Base-by-base conservation (phyloP, 2,113 vertebrate species). In the Bambusicola thoracicus region DNA sequence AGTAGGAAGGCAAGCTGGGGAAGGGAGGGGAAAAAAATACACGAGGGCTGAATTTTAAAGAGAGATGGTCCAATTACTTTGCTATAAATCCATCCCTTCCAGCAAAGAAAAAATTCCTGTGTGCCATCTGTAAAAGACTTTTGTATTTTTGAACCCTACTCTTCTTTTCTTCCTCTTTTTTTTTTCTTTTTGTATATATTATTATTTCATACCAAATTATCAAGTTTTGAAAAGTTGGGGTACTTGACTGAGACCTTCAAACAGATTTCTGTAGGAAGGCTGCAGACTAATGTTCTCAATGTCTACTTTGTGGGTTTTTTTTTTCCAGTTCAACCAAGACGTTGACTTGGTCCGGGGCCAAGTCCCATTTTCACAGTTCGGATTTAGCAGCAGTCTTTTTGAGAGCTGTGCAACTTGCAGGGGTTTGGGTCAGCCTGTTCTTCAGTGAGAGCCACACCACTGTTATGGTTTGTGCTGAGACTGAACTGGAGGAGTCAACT, bases 301-400 rank as follows among this genome's bases (percentile, higher is more conserved):
- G 79, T 83, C 79, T 93, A 11, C 41, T 86, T 49, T 46, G 75
- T 92, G 85, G 59, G 74, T 75, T 92, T 85, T 61, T n/a, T 55
- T 43, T 75, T 25, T 25, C 53, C 82, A 65, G 73, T 22, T 40
- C 53, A 81, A 63, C 40, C 92, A 94, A 95, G 87, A 91, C 74
- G 61, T 41, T 92, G 79, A 11, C 51, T 94, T 93, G 91, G 76
- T 89, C 4, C 8, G n/a, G 61, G 48, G 79, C 91, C 90, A 94
- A 56, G 65, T 83, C 40, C 69, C 90, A 79, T 36, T 91, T 95
- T 92, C 91, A 95, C 91, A 90, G 90, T 49, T 95, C 63, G 85
- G 90, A 65, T 85, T 96, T 94, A 85, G 90, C 87, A 81, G 65
- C 56, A 75, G 48, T 78, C 48, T 89, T 90, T 91, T 44, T 80